Evolutionary conservation across 2,113 vertebrate genomes (phyloP).

Genomic region (Melanerpes formicivorus): DNA sequence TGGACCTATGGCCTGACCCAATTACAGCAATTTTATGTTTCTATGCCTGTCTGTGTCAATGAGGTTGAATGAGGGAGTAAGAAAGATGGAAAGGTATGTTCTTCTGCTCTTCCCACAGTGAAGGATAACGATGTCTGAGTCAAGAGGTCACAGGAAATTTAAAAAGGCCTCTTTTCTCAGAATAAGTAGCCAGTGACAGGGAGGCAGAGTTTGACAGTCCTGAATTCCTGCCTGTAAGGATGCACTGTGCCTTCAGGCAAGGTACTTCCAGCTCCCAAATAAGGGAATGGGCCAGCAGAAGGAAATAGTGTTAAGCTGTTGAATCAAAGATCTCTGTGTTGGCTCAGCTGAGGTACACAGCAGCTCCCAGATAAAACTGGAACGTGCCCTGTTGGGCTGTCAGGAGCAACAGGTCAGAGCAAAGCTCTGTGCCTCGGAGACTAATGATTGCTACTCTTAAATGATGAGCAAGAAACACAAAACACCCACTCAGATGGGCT

Average conservation of each 20-base stretch:
- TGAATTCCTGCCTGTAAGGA: conserved; percentile 43
- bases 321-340: background rate
- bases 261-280: background rate
- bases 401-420: background rate
- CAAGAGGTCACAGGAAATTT: conserved; percentile 54
- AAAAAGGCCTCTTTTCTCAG: conserved; percentile 44
- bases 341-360: background rate
- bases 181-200: conserved; percentile 37
- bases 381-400: background rate
- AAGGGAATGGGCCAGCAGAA: background rate
- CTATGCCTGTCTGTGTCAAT: conserved; percentile 55
- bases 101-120: conserved; percentile 42
- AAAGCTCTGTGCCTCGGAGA: background rate
- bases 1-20: conserved; percentile 68
- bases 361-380: background rate
- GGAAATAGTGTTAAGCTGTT: background rate
- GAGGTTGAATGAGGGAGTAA: conserved; percentile 39
- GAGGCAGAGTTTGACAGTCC: background rate
- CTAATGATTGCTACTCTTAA: background rate
- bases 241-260: conserved; percentile 50
- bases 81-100: conserved; percentile 62
- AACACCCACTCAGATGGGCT: background rate
- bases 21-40: conserved; percentile 60
- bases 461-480: background rate
- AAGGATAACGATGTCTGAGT: conserved; percentile 45